These are phyloP conservation scores for Procavia capensis DNA, from an alignment of 2,113 vertebrate genomes.

Conservation along the genomic window DNA sequence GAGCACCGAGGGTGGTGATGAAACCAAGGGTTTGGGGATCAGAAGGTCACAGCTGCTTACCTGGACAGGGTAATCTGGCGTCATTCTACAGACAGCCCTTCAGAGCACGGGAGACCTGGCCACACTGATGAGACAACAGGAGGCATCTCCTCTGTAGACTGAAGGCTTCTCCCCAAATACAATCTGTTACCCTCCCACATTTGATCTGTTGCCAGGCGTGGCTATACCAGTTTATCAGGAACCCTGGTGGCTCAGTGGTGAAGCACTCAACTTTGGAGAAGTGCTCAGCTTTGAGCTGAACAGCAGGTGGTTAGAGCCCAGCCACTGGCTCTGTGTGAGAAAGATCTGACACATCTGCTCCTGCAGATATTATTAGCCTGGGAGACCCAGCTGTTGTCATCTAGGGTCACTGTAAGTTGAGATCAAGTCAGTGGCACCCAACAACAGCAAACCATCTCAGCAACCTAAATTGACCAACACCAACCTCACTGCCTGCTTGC, in stretches of 20 bases:
- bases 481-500: not conserved
- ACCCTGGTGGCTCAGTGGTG: not conserved
- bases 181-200: not conserved
- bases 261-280: not conserved
- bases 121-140: not conserved
- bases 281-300: not conserved
- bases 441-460: not conserved
- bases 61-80: not conserved
- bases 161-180: not conserved
- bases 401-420: not conserved
- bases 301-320: not conserved
- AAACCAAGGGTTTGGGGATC: not conserved
- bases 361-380: not conserved
- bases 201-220: not conserved
- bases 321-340: not conserved
- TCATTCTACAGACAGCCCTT: not conserved
- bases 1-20: not conserved
- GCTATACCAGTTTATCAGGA: not conserved
- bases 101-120: not conserved
- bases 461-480: not conserved
- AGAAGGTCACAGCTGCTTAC: not conserved
- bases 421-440: not conserved
- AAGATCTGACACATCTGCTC: not conserved
- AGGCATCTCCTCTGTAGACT: not conserved
- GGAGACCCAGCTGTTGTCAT: not conserved